These are phyloP conservation scores for Linhomoeus sp. DNA, from an alignment of 2,888 invertebrate genomes.

Conservation along the genomic window DNA sequence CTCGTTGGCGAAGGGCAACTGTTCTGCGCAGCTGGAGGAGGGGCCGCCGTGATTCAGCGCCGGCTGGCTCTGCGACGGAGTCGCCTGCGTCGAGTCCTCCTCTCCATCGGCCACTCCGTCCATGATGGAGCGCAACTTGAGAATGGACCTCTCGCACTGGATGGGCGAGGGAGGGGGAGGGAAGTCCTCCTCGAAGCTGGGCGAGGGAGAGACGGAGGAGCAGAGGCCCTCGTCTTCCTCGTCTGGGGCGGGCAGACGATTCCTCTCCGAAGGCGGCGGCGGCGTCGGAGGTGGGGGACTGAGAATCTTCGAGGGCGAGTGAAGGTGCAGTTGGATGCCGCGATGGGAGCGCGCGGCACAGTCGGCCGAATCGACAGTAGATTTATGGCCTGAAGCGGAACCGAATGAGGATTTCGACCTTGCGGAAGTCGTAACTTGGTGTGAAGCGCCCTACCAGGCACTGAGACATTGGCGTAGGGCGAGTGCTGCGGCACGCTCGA, in stretches of 20 bases:
- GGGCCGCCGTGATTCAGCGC: no score
- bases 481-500: no score
- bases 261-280: constrained; percentile 7
- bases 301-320: constrained; percentile 5
- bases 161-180: constrained; percentile 27
- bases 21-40: constrained; percentile 10
- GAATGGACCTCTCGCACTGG: constrained; percentile 6
- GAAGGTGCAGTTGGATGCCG: constrained; percentile 21
- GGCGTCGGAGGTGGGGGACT: constrained; percentile 4
- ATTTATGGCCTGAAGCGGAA: no score
- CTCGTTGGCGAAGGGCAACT: constrained; percentile 78
- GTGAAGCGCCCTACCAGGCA: no score
- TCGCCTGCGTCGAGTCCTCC: constrained; percentile 40
- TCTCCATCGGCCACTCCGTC: constrained; percentile 50
- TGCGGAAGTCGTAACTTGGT: no score
- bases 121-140: neutral
- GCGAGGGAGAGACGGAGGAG: constrained; percentile 5
- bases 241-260: constrained; percentile 3
- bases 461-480: no score
- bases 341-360: constrained; percentile 20
- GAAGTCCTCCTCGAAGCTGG: constrained; percentile 16
- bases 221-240: no score
- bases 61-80: no score
- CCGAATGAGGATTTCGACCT: no score
- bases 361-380: no score